These are phyloP conservation scores for Zaprionus lineosus DNA, from an alignment of 2,888 invertebrate species.

Conservation along the genomic window DNA sequence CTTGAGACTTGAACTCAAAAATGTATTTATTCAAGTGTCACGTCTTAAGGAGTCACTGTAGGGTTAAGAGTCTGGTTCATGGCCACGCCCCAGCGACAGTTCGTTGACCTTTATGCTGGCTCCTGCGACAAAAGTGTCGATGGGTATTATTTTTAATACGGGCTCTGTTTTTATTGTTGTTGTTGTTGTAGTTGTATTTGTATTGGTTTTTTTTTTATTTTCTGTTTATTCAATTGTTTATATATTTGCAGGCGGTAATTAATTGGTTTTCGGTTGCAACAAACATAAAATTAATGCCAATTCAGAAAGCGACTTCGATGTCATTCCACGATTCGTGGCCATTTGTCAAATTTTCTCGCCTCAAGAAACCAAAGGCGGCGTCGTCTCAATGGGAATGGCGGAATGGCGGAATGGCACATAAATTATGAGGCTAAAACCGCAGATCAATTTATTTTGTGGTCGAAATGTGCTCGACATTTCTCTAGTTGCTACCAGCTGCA, in stretches of 20 bases:
- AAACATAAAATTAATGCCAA: conserved; percentile 60
- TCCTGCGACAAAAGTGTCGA: too few relatives aligned
- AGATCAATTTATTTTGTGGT: conserved; percentile 73
- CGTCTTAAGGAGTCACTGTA: too few relatives aligned
- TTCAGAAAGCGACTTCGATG: conserved; percentile 23
- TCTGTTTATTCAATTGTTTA: conserved; percentile 31
- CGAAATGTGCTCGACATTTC: conserved; percentile 48
- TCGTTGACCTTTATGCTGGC: too few relatives aligned
- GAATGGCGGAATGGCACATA: conserved; percentile 53
- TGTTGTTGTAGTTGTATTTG: too few relatives aligned
- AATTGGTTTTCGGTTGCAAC: conserved; percentile 58
- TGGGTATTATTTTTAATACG: too few relatives aligned
- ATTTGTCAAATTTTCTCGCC: conserved; percentile 58
- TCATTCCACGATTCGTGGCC: conserved; percentile 43
- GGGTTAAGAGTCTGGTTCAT: too few relatives aligned
- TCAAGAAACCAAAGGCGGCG: not conserved
- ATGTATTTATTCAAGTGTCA: too few relatives aligned
- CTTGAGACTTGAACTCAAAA: too few relatives aligned
- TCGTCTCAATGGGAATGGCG: not conserved
- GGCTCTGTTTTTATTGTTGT: too few relatives aligned
- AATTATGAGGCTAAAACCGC: conserved; percentile 63
- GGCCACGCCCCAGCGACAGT: too few relatives aligned
- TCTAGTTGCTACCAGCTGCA: too few relatives aligned
- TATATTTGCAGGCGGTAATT: conserved; percentile 50
- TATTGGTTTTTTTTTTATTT: not conserved